A percentile compares a stretch with the other conserved stretches of the same genome.
Evolutionary conservation across 1,140 invertebrate species (phyloP).

Genomic region (Vanessa atalanta): DNA sequence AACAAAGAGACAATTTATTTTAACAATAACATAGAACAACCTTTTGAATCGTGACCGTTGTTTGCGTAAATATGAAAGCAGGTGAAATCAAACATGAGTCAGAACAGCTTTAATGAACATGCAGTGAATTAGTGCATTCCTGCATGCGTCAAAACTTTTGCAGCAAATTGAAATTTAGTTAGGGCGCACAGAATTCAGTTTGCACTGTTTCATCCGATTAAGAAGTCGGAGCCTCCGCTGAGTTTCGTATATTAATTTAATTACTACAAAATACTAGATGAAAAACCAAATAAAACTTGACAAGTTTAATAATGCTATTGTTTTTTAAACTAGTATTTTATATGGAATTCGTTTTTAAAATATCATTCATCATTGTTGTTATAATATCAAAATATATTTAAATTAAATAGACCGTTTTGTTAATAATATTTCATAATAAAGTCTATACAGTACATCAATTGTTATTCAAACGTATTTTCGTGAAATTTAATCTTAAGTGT

Average conservation of each 20-base stretch:
- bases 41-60: constrained; percentile 23
- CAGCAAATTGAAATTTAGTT: constrained; percentile 36
- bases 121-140: constrained; percentile 38
- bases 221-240: constrained; percentile 28
- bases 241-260: constrained; percentile 37
- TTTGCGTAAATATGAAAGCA: constrained; percentile 30
- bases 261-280: constrained; percentile 25
- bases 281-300: constrained; percentile 19
- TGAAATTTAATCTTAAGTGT: not conserved
- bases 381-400: too few species aligned
- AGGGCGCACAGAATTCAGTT: constrained; percentile 33
- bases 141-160: constrained; percentile 40
- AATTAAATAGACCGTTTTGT: too few species aligned
- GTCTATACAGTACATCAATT: too few species aligned
- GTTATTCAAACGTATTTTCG: not conserved
- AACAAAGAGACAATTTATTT: constrained; percentile 12
- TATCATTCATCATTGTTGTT: too few species aligned
- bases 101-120: constrained; percentile 39
- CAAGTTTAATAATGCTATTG: not conserved
- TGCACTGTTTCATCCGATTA: constrained; percentile 38
- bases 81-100: constrained; percentile 35
- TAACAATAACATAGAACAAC: constrained; percentile 7
- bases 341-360: not conserved
- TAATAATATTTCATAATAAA: too few species aligned
- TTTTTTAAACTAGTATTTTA: not conserved